Base-by-base conservation (phyloP, 2,113 vertebrate genomes). In the Vireo altiloquus region DNA sequence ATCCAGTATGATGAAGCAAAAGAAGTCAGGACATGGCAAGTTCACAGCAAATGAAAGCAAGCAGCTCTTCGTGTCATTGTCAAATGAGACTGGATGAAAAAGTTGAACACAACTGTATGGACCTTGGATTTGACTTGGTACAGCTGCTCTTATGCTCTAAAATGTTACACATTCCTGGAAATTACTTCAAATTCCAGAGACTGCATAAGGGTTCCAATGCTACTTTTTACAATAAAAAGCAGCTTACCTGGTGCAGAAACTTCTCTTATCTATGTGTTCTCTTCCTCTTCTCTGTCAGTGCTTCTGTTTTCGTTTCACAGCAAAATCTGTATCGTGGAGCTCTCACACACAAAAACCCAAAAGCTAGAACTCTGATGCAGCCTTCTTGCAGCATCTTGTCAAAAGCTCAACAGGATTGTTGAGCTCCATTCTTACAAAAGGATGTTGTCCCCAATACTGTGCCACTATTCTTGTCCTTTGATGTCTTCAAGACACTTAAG, bases 221-320 rank as follows among this genome's bases (percentile, higher is more conserved):
- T 94, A 90, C 95, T 87, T 90, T 93, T 91, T 81, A 90, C 40
- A 87, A 54, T 15, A 74, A 84, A 89, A 93, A 93, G 82, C 91
- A 92, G 93, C 89, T 95, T 93, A 96, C 44, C 89, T 84, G 53
- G 30, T 60, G 39, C 14, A 31, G 89, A 87, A 93, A 77, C 13
- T 76, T 72, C 71, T 83, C 64, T 81, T 69, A 93, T 39, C 59
- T 84, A 87, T 5, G 13, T 46, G 35, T 50, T 87, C 22, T 77
- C 59, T 80, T 89, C 61, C 23, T 66, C 61, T 78, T 74, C 44
- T 82, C 35, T 70, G 14, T 40, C 80, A 86, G 22, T 54, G 63
- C 17, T 87, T 89, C 80, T 57, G 10, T 54, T 83, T 66, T 74
- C 82, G 15, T 64, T 83, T 71, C 44, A 83, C 21, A 72, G 33